Percentiles rank a stretch among this genome's conserved stretches.
Evolutionary conservation across 2,888 invertebrate genomes (phyloP).

Genomic region (Aethes cnicana): DNA sequence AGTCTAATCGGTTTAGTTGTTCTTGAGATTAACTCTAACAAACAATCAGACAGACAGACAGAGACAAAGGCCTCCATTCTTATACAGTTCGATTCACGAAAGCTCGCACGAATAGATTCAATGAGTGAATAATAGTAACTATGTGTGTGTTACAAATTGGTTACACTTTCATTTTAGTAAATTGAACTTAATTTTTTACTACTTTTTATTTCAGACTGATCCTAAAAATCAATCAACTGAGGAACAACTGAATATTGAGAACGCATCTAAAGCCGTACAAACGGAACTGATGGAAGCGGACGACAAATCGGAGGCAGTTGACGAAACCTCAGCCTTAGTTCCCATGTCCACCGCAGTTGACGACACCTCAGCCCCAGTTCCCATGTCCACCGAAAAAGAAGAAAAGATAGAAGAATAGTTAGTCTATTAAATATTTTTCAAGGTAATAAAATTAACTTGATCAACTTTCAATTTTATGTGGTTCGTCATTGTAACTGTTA

Average conservation of each 20-base stretch:
- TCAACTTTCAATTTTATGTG: too few relatives aligned
- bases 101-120: too few relatives aligned
- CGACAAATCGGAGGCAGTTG: not conserved
- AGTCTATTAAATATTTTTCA: not conserved
- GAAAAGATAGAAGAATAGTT: not conserved
- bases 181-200: not conserved
- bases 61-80: too few relatives aligned
- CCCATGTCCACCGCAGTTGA: not conserved
- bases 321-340: not conserved
- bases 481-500: too few relatives aligned
- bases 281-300: conserved; percentile 21
- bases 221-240: not conserved
- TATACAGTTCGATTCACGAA: too few relatives aligned
- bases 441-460: not conserved
- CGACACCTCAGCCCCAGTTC: not conserved
- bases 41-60: too few relatives aligned
- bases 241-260: not conserved
- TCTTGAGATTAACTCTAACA: too few relatives aligned
- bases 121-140: too few relatives aligned
- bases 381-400: not conserved
- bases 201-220: conserved; percentile 13
- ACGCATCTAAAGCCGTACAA: not conserved
- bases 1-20: too few relatives aligned
- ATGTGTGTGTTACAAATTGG: too few relatives aligned
- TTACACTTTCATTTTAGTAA: too few relatives aligned